Base-by-base conservation (phyloP, 92 coral and sea anemone genomes). In the Bergia sp. region DNA sequence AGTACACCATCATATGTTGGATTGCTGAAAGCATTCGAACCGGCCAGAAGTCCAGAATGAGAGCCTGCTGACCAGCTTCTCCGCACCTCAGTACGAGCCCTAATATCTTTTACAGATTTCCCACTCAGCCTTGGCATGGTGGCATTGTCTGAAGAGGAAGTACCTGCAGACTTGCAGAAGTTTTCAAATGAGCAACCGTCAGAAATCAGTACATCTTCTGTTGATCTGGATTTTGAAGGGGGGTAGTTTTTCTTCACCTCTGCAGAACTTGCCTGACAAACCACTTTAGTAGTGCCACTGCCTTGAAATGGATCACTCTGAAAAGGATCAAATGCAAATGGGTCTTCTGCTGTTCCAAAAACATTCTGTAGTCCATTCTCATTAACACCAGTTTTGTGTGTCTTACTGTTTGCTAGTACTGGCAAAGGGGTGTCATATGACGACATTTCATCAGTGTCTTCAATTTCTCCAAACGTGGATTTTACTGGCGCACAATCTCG, bases 321-420 rank as follows among this genome's bases (percentile, higher is more conserved):
- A 73, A 95, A 95, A 69, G 98, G 98, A 86, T 95, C 96, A 77
- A 94, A 94, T 1, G 96, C 98, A 89, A 95, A 95, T n/a, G 98
- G 98, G 82, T 95, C 96, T 44, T 83, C 90, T 20, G 89, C 89
- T 39, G 93, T 74, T 73, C 91, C 89, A 45, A 89, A 45, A 6
- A 81, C 40, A 61, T 91, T 86, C 21, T 57, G 75, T 37, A 93
- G 88, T 2, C 98, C 96, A 91, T 94, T 94, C 80, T 94, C 92
- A 49, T 85, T 92, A 40, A 86, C 42, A 39, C 66, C 50, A 38
- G 40, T 86, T n/a, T 86, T 87, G 77, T 18, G 86, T 40, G 45
- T 91, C 75, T 90, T 29, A 11, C n/a, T 89, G n/a, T 80, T 88
- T 41, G 71, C 73, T 86, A 95, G 71, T 57, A 95, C 20, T 10